Percentiles rank a stretch among this genome's conserved stretches.
These are phyloP conservation scores for Cancer borealis DNA, from an alignment of 2,888 invertebrate species.

Conservation along the genomic window DNA sequence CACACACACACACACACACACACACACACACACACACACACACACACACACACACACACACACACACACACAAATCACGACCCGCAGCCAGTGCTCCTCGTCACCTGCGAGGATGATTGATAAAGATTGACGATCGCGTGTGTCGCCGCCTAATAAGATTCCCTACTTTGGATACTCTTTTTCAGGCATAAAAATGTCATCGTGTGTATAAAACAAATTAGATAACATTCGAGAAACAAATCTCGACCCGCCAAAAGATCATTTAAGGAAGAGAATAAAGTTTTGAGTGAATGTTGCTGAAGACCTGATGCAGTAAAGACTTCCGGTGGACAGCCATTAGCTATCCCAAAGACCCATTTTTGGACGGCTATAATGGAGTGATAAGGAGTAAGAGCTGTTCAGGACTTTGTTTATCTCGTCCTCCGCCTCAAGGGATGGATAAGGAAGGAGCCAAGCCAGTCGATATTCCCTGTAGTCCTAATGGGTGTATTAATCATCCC, in stretches of 20 bases:
- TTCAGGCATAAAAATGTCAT: neutral
- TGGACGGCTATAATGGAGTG: conserved; percentile 14
- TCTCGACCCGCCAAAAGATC: neutral
- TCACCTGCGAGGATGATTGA: neutral
- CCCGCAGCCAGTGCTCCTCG: neutral
- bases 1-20: neutral
- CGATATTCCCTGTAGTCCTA: neutral
- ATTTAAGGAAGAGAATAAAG: neutral
- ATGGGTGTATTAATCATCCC: conserved; percentile 5
- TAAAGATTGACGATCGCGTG: neutral
- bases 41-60: neutral
- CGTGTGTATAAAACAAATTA: neutral
- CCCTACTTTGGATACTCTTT: neutral
- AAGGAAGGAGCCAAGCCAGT: neutral
- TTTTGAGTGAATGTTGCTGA: neutral
- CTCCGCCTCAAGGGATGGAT: neutral
- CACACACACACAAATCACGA: neutral
- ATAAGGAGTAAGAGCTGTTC: neutral
- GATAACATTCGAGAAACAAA: neutral
- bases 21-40: neutral
- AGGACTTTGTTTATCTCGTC: neutral
- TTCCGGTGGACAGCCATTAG: conserved; percentile 14
- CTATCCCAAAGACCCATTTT: neutral
- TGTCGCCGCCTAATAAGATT: neutral
- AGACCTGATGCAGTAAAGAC: neutral